These are phyloP conservation scores for Lasioglossum morio DNA, from an alignment of 2,888 invertebrate genomes.

Conservation along the genomic window DNA sequence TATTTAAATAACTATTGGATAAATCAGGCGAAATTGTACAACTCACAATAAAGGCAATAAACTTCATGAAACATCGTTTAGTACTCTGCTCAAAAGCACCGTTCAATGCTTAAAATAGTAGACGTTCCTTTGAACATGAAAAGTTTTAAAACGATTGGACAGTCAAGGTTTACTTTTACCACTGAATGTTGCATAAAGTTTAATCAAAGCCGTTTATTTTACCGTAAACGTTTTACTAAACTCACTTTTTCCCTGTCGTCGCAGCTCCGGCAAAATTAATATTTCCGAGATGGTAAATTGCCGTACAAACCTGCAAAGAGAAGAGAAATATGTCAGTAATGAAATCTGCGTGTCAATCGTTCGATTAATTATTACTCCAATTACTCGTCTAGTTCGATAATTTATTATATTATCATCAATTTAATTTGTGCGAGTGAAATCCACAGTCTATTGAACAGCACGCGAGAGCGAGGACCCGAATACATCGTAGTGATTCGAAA, in stretches of 20 bases:
- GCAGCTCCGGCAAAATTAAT: not conserved
- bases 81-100: not conserved
- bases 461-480: too few relatives aligned
- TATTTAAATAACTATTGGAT: too few relatives aligned
- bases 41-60: too few relatives aligned
- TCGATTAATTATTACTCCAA: not conserved
- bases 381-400: not conserved
- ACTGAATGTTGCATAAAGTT: not conserved
- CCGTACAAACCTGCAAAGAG: slow-evolving; percentile 22
- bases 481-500: too few relatives aligned
- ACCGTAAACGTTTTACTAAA: not conserved
- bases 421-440: not conserved
- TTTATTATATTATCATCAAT: not conserved
- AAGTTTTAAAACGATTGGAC: not conserved
- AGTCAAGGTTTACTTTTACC: not conserved
- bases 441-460: too few relatives aligned
- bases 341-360: not conserved
- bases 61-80: not conserved
- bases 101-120: not conserved
- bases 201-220: not conserved
- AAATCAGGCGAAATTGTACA: too few relatives aligned
- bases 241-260: not conserved
- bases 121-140: not conserved
- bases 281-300: not conserved
- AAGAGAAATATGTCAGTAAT: not conserved